Conservation (phyloP, 2,113 vertebrate genomes). For the Manacus vitellinus region DNA sequence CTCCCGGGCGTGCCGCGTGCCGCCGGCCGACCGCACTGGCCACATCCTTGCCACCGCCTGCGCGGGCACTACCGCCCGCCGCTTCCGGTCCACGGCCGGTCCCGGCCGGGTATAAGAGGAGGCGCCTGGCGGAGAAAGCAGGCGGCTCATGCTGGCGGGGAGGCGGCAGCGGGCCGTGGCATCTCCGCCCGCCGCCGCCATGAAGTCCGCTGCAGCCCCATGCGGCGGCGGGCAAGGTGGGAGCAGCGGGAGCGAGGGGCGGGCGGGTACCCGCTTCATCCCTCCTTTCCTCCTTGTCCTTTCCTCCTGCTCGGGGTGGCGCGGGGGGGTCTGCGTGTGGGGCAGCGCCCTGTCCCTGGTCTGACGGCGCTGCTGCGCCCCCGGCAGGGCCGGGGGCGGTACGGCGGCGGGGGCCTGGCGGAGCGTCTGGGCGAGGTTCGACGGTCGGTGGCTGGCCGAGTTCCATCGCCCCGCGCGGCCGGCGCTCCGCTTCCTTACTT, state of each 20-base stretch:
- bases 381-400: not conserved
- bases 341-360: not conserved
- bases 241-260: not conserved
- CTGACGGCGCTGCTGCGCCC: not conserved
- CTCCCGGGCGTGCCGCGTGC: too few relatives aligned
- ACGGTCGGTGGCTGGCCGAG: slow-evolving; percentile 90
- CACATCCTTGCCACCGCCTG: too few relatives aligned
- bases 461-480: slow-evolving; percentile 89
- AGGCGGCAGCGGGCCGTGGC: not conserved
- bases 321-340: not conserved
- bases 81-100: not conserved
- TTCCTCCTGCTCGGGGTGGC: not conserved
- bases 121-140: too few relatives aligned
- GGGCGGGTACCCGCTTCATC: not conserved
- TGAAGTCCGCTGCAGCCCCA: slow-evolving; percentile 42
- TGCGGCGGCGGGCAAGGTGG: slow-evolving; percentile 25
- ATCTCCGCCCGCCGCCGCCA: not conserved
- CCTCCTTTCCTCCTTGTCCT: not conserved
- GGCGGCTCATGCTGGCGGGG: not conserved
- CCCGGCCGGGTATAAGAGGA: not conserved
- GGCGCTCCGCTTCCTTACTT: slow-evolving; percentile 90
- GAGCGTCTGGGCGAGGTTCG: slow-evolving; percentile 92
- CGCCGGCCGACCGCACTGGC: too few relatives aligned
- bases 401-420: slow-evolving; percentile 72
- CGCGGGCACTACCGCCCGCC: too few relatives aligned